A percentile compares a stretch with the other conserved stretches of the same genome.
Evolutionary conservation across 2,113 vertebrate genomes (phyloP).

Genomic region (Lontra canadensis): DNA sequence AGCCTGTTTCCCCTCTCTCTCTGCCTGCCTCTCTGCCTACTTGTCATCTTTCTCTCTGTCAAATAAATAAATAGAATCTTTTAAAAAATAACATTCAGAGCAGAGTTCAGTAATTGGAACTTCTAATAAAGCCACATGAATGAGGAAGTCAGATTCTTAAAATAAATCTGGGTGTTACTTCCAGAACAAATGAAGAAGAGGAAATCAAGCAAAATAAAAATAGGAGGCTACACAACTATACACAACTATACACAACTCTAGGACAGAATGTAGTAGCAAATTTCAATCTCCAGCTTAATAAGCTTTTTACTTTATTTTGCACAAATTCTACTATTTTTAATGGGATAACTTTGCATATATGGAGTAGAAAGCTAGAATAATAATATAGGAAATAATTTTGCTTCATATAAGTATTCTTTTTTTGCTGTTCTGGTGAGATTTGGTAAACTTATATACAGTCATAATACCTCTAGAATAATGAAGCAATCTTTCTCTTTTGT

Average conservation of each 20-base stretch:
- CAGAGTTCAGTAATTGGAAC: neutral
- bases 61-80: no score
- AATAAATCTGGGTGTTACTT: neutral
- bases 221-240: neutral
- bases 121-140: neutral
- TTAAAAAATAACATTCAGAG: neutral
- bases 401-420: neutral
- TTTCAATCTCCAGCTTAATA: neutral
- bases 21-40: no score
- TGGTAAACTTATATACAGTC: neutral
- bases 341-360: neutral
- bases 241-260: neutral
- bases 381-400: neutral
- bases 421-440: neutral
- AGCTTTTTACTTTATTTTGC: neutral
- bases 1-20: no score
- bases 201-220: neutral
- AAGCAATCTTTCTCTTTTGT: constrained; percentile 10
- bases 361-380: neutral
- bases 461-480: neutral
- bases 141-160: neutral
- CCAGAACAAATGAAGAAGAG: neutral
- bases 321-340: neutral
- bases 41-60: no score
- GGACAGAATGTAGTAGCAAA: neutral